Evolutionary conservation across 1,140 invertebrate species (phyloP), one percentile per base, ranked within the genome.

Genomic region (Orius insidiosus): DNA sequence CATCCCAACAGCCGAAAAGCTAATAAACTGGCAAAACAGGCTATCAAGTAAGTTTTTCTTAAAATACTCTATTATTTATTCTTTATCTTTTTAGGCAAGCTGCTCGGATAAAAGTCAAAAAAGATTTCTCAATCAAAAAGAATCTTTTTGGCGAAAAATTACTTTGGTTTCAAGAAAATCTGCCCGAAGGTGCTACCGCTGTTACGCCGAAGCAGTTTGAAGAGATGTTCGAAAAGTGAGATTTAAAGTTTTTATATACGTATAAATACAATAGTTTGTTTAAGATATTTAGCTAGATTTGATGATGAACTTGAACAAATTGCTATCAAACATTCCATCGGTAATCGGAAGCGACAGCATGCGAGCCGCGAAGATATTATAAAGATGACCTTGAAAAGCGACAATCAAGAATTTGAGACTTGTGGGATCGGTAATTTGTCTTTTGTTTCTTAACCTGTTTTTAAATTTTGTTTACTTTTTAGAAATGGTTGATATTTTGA

Each of bases 271-370:
- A 24, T n/a, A n/a, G n/a, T 24, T 24, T 24, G 3, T 48, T 56
- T 8, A 38, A 71, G 68, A 43, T 73, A 72, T 52, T 60, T 77
- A 41, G 53, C 59, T 2, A 64, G 81, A 40, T 79, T 85, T 62
- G 72, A 83, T 55, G 77, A 80, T 50, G 81, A 86, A 65, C 58
- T 84, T 24, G 70, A 76, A 53, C 78, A 82, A 60, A 85, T 86
- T 54, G 57, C 62, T 14, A 61, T 83, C 3, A 84, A 83, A 57
- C 75, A 80, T 55, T 78, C 77, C 0, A 71, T 85, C 33, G 75
- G 78, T 10, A 65, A 68, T 24, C 68, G 74, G 52, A 75, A 71
- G 55, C 66, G 76, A 15, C 80, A 84, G 55, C 79, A 85, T 60
- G 77, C 75, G 1, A 80, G 70, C 53, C 68, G 82, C 51, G 72